Percentiles rank a stretch among this genome's conserved stretches.
phyloP scores from a whole-genome alignment of 2,113 vertebrate genomes.

The Psilopsiagon aurifrons region DNA sequence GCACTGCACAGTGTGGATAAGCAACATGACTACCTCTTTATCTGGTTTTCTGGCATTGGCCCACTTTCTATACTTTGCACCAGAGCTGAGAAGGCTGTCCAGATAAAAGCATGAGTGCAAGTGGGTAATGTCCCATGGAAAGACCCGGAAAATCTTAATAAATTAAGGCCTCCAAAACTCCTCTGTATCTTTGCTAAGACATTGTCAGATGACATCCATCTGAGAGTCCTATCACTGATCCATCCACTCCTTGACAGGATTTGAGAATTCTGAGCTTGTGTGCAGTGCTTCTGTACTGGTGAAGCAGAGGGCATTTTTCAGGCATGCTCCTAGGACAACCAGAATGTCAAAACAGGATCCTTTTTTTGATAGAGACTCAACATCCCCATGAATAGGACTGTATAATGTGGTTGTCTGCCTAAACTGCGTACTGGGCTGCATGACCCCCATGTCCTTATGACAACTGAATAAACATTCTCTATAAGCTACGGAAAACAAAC shows the following conservation, averaged over 20 bases:
- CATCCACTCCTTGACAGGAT: not conserved
- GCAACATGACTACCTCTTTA: not conserved
- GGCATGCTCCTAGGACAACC: not conserved
- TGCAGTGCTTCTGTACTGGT: not conserved
- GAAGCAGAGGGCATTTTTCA: not conserved
- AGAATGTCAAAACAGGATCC: not conserved
- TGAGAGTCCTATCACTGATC: not conserved
- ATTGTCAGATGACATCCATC: not conserved
- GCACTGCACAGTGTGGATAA: not conserved
- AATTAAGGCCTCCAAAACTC: not conserved
- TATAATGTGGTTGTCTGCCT: not conserved
- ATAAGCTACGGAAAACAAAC: conserved; percentile 34
- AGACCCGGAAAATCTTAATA: not conserved
- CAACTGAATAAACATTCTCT: conserved; percentile 18
- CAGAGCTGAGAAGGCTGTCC: accelerated
- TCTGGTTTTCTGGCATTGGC: not conserved
- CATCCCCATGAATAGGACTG: not conserved
- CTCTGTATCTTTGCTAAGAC: not conserved
- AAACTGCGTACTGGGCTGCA: not conserved
- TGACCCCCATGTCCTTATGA: not conserved
- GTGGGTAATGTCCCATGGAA: accelerated
- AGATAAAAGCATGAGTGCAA: not conserved
- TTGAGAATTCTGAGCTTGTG: accelerated
- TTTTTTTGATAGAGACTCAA: not conserved
- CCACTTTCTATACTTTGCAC: not conserved